Percentiles rank a stretch among this genome's conserved stretches.
Evolutionary conservation across 2,888 invertebrate species (phyloP).

Genomic region (Brenthis ino): DNA sequence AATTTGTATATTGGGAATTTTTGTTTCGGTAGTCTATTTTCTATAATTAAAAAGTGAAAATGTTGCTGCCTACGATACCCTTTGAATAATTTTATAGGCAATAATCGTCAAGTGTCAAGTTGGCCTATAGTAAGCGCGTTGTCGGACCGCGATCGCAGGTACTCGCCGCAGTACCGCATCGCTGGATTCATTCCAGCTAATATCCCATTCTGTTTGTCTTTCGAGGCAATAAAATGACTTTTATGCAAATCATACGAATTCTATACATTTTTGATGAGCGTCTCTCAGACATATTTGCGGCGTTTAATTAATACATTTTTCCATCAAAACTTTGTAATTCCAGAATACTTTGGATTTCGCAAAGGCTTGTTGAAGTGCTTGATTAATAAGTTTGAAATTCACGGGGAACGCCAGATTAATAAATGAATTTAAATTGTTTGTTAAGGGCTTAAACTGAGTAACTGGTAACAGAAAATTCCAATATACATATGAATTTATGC

Average conservation of each 20-base stretch:
- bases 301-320: constrained; percentile 79
- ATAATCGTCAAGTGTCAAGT: constrained; percentile 19
- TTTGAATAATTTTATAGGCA: constrained; percentile 15
- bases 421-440: constrained; percentile 10
- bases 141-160: constrained; percentile 29
- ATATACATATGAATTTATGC: background rate
- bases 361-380: constrained; percentile 32
- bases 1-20: too few relatives aligned
- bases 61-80: constrained; percentile 4
- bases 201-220: constrained; percentile 82
- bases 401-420: constrained; percentile 12
- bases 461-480: too few relatives aligned
- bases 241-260: constrained; percentile 83
- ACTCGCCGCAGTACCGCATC: constrained; percentile 51
- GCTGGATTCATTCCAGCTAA: constrained; percentile 76
- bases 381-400: constrained; percentile 31
- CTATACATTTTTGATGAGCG: constrained; percentile 82
- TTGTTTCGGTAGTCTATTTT: too few relatives aligned
- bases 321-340: constrained; percentile 70
- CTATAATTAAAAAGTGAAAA: background rate
- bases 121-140: constrained; percentile 6
- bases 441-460: too few relatives aligned
- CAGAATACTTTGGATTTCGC: constrained; percentile 41
- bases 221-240: constrained; percentile 82
- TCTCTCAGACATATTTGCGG: constrained; percentile 61